Base-by-base conservation (phyloP, 2,113 vertebrate genomes). In the Ceyx margarethae region DNA sequence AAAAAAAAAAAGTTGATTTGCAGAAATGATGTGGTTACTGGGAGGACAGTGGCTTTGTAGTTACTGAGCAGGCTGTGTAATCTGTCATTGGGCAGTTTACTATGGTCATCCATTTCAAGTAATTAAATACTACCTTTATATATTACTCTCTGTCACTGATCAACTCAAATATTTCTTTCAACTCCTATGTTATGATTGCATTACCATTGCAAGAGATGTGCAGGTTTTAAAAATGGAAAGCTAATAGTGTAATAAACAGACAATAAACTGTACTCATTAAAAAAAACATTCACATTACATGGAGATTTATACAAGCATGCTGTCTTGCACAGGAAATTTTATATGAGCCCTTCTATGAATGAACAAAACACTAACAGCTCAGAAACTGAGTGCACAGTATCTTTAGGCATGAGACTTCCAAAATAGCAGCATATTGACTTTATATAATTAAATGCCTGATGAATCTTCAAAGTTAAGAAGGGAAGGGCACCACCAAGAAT, bases 381-480 rank as follows among this genome's bases (percentile, higher is more conserved):
- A 69, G 60, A 50, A 62, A 89, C 1, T 85, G 78, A 74, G 82
- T 11, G 51, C 40, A 73, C 18, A 67, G 22, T 68, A 25, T 65
- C 73, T 75, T 78, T 80, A 80, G 92, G 85, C 35, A 42, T 12
- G 37, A 76, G 40, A 57, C 40, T 87, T 77, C 67, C 73, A 82
- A 88, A 94, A 94, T 10, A 85, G 78, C 78, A 86, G 50, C 19
- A 48, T 64, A 73, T 16, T 91, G 89, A 82, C 75, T 91, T 89
- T 21, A 77, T 22, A 40, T 60, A 80, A 77, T 66, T 73, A 85
- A 91, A 87, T 1, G 6, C 18, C 16, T 71, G 5, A 3, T 82
- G 78, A 73, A 92, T 64, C 67, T 91, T 89, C 81, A 90, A 79
- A 95, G 81, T 31, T 20, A 79, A 80, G 29, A 79, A 62, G 37